Base-by-base conservation (phyloP, 2,113 vertebrate species). In the Myrmecophaga tridactyla region DNA sequence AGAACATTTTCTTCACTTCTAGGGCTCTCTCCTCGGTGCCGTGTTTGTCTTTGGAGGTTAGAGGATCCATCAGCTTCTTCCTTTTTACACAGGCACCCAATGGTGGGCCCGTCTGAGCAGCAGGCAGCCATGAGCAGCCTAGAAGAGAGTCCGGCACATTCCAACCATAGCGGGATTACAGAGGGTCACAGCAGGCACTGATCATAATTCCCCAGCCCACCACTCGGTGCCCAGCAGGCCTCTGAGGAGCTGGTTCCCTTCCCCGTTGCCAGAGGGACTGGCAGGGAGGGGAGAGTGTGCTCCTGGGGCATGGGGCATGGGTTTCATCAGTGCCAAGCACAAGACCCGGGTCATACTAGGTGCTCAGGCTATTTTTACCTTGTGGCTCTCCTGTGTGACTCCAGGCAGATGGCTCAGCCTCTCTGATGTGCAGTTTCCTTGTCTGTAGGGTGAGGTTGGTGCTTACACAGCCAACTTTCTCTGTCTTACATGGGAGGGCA, bases 281-380 rank as follows among this genome's bases (percentile, higher is more conserved):
- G 5, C 0, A 1, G 60, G 25, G 18, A 43, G 17, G 18, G 31
- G 72, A 29, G 39, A 65, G 43, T 1, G 1, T 31, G 6, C 15
- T 12, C 39, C n/a, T 13, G 34, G 25, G 62, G 31, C 5, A 6
- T 29, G 34, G n/a, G 1, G 0, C 4, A 6, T 13, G 14, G 1
- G 12, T 6, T 12, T 25, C 27, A 0, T 27, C 15, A 11, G 36
- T 3, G 12, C 14, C 27, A 21, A 53, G 21, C 7, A 7, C 7
- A 6, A 11, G 43, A 2, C 27, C 0, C 9, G 62, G 62, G 43
- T 4, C 31, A 31, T 2, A 18, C 39, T 2, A 17, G 12, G 34
- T 23, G 46, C 34, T 48, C 0, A 0, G 5, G 14, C 27, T 27
- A 0, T 6, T 2, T 36, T 41, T 14, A 7, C 8, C n/a, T 5